Percentiles rank a stretch among this genome's conserved stretches.
Conservation (phyloP, 1,140 invertebrate genomes). For the Lasaia peninsularis region DNA sequence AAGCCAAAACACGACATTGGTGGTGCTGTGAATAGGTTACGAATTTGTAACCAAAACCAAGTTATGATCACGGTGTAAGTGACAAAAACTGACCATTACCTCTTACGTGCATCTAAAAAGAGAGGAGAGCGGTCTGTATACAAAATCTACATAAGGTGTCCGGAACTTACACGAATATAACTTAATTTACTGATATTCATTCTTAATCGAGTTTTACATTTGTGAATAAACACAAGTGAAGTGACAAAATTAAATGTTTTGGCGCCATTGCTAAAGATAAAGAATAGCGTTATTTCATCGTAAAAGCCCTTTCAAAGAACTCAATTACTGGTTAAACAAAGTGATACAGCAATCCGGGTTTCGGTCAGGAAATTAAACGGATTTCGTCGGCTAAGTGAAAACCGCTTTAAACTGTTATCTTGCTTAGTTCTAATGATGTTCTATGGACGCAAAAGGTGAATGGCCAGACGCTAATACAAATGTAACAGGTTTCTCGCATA, state of each 20-base stretch:
- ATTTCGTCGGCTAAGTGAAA: slow-evolving; percentile 45
- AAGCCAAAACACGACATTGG: too few relatives aligned
- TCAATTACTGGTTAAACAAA: slow-evolving; percentile 73
- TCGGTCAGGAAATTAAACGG: slow-evolving; percentile 72
- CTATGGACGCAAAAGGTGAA: neutral
- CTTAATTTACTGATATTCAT: too few relatives aligned
- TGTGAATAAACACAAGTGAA: neutral
- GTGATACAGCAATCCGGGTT: slow-evolving; percentile 62
- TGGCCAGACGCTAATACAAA: neutral
- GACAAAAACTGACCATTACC: too few relatives aligned
- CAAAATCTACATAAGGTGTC: too few relatives aligned
- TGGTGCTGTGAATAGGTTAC: too few relatives aligned
- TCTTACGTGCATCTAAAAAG: too few relatives aligned
- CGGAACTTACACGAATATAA: too few relatives aligned
- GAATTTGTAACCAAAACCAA: too few relatives aligned
- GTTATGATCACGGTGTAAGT: too few relatives aligned
- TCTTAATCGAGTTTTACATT: neutral
- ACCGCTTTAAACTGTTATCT: slow-evolving; percentile 52
- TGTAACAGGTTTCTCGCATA: neutral
- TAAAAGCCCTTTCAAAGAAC: slow-evolving; percentile 66
- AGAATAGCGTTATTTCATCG: slow-evolving; percentile 58
- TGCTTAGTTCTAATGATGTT: slow-evolving; percentile 15
- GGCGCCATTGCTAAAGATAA: slow-evolving; percentile 21
- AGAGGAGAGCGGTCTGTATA: too few relatives aligned
- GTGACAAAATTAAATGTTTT: slow-evolving; percentile 2